Evolutionary conservation across 2,888 invertebrate species (phyloP), one percentile per base, ranked within the genome.

Genomic region (Chromoteleia sp.): DNA sequence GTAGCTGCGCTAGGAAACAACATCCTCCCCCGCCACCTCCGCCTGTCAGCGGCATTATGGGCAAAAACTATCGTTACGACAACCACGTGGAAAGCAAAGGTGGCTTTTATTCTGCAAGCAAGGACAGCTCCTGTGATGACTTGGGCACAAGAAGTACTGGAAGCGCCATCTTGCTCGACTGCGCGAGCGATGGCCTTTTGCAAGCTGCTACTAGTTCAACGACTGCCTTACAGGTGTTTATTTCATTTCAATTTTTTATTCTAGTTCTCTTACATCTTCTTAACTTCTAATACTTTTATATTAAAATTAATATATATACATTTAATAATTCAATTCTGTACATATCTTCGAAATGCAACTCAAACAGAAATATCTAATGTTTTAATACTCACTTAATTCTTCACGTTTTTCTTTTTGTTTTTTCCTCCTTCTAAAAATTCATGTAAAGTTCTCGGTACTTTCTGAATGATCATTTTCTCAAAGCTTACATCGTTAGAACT

Each of bases 151-250:
- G 89, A 30, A 89, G 91, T 14, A 88, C 90, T 73, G 89, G 91
- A 33, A 89, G 90, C 80, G 90, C 90, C 12, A 91, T 92, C 45
- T 85, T 92, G 30, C 86, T 92, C 41, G 92, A 92, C 65, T 91
- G 92, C 61, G 91, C 90, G 29, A 89, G 88, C 83, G 90, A 91
- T 41, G 89, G 90, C 2, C 84, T 88, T 8, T 82, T 89, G 17
- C 89, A 89, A 43, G 89, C 89, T 15, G 88, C 89, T 50, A 85
- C 88, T 43, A 86, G 88, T 77, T 86, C 90, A 19, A 89, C 89
- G 1, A 86, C 88, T 21, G 87, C 88, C 2, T 84, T 89, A 33
- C 88, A 88, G 86, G 88, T 87, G 77, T n/a, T 41, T 59, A 12
- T 12, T 39, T 39, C 12, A 10, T 25, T 19, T 25, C 21, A 10